Evolutionary conservation across 2,888 invertebrate genomes (phyloP), one percentile per base, ranked within the genome.

Genomic region (Xanthorhoe spadicearia): DNA sequence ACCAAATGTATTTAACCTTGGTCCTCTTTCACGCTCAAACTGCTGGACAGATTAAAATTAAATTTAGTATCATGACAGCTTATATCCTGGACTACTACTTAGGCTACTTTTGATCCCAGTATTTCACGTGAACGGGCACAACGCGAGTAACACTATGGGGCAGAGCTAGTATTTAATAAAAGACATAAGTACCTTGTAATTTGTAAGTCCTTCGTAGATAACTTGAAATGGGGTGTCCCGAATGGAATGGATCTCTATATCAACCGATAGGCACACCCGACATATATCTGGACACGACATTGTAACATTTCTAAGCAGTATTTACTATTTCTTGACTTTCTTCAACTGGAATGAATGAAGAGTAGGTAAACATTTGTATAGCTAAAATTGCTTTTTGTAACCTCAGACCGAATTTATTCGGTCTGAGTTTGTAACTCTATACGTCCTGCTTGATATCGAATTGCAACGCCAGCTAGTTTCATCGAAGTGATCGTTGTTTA

Each of bases 171-270:
- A 8, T 9, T 23, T 23, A 3, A 23, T 23, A 23, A 23, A 23
- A 23, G 2, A 23, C 1, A 23, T 23, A 23, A 23, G 8, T 43
- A 57, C 57, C 57, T 49, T 57, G 17, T 48, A 48, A 32, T 13
- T 57, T 49, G 57, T 57, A 10, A 57, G 57, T 32, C 13, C 50
- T 58, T 58, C 50, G 19, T 58, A 58, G 3, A 58, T 35, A 15
- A 19, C 9, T 50, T 58, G 58, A n/a, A 58, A 13, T 17, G 50
- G 35, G 9, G 58, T 58, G 9, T 51, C 8, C 19, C 8, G 35
- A 50, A 58, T 50, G 9, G n/a, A 58, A 58, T 38, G 13, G 17
- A 50, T 35, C 38, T 2, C 51, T 3, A 50, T 13, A 50, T 58
- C 19, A 19, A 35, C 50, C 8, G 35, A 8, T 4, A 58, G 19